Percentiles rank a stretch among this genome's conserved stretches.
These are phyloP conservation scores for Euschistus heros DNA, from an alignment of 1,140 invertebrate genomes.

Conservation along the genomic window DNA sequence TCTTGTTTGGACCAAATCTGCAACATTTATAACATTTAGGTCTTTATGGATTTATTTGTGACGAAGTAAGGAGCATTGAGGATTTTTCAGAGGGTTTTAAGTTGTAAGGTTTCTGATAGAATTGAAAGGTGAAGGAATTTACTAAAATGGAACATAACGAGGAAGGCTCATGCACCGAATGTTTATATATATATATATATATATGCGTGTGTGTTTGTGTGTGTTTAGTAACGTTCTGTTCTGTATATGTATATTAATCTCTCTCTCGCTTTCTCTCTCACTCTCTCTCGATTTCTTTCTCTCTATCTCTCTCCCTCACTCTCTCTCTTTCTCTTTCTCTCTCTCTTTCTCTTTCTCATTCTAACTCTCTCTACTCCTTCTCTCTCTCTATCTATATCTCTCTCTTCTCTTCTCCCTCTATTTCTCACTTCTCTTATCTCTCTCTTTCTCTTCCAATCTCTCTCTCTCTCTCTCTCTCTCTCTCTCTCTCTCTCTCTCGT, in stretches of 20 bases:
- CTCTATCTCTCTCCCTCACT: background rate
- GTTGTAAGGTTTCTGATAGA: too few species aligned
- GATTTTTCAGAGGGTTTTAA: too few species aligned
- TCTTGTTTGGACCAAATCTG: too few species aligned
- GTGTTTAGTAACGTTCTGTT: background rate
- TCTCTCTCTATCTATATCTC: background rate
- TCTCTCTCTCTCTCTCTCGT: slow-evolving; percentile 1
- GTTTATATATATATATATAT: background rate
- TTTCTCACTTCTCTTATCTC: background rate
- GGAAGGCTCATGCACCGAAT: background rate
- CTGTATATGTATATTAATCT: too few species aligned
- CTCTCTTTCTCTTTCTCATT: background rate
- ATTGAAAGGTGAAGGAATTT: too few species aligned
- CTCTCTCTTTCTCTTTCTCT: background rate
- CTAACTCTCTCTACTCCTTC: slow-evolving; percentile 1
- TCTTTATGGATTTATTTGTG: too few species aligned
- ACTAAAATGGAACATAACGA: background rate
- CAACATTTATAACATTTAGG: too few species aligned
- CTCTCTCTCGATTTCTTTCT: too few species aligned
- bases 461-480: too few species aligned
- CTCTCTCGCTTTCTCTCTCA: too few species aligned
- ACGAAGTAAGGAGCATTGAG: too few species aligned
- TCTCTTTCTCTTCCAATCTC: too few species aligned
- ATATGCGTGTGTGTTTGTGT: background rate
- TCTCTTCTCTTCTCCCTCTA: background rate